A percentile compares a stretch with the other conserved stretches of the same genome.
Conservation (phyloP, 2,797 vertebrate species). For the Knipowitschia caucasica region DNA sequence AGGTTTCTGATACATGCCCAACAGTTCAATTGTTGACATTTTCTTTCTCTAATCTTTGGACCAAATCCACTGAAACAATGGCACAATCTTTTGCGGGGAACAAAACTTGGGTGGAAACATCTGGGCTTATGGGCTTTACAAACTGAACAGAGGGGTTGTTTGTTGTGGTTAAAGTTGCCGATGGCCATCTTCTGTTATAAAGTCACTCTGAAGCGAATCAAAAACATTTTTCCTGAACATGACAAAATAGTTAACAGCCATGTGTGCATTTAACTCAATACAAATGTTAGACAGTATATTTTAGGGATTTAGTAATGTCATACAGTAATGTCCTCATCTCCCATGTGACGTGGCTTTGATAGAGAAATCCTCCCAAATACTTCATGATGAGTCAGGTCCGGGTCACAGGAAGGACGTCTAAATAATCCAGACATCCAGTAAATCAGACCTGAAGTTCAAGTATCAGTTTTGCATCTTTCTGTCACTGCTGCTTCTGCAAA, state of each 20-base stretch:
- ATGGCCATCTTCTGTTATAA: background rate
- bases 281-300: background rate
- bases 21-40: too few relatives aligned
- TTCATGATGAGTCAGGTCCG: slow-evolving; percentile 53
- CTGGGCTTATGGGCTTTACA: background rate
- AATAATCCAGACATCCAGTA: slow-evolving; percentile 23
- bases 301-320: slow-evolving; percentile 5
- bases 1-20: too few relatives aligned
- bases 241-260: background rate
- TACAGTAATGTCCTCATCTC: slow-evolving; percentile 57
- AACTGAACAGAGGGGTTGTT: background rate
- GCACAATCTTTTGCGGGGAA: background rate
- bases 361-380: slow-evolving; percentile 50
- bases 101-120: background rate
- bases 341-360: slow-evolving; percentile 33
- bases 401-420: slow-evolving; percentile 58
- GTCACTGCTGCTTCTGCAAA: slow-evolving; percentile 2
- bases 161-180: background rate
- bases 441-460: slow-evolving; percentile 26
- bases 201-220: background rate
- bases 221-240: background rate
- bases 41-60: too few relatives aligned
- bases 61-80: background rate
- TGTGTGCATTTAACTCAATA: slow-evolving; percentile 1
- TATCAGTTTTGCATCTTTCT: background rate